Evolutionary conservation across 92 coral and sea anemone genomes (phyloP), one percentile per base, ranked within the genome.

Genomic region (Heteractis magnifica): DNA sequence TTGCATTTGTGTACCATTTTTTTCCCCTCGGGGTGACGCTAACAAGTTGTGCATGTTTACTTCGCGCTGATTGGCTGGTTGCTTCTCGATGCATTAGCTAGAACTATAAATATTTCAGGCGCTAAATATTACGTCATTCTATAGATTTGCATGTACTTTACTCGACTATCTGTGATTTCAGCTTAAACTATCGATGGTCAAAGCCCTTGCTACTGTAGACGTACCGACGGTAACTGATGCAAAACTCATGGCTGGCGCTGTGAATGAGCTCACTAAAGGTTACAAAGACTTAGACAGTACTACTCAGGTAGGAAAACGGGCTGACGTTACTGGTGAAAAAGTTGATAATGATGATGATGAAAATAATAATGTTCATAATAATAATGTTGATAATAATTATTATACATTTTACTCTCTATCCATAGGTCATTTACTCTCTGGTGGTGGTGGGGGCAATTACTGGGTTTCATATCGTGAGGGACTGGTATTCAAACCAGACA

Each of bases 231-330:
- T 90, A 49, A 77, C 83, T 2, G 91, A 83, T 6, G 56, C 88
- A 68, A 81, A 79, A 71, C 60, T 85, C 56, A 8, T 90, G 81
- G 82, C 84, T 15, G 85, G 81, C 10, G 76, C 94, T 1, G 51
- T 85, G 18, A 65, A 51, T 12, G 71, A 21, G 4, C 62, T 83
- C 9, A 90, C 93, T 11, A 81, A 82, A n/a, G 84, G 70, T 4
- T 51, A 83, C 41, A 59, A 20, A 64, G 93, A 92, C 55, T 26
- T 90, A 50, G 72, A 79, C 20, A 62, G 87, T 1, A 55, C 79
- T 48, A 56, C 91, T 20, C 88, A 87, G 95, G 94, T 91, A 77
- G 20, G 60, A 23, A 21, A 23, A 44, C 10, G 23, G 21, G 2
- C 18, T 58, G 19, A 56, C 15, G 15, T 12, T 58, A 58, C 16